Evolutionary conservation across 2,888 invertebrate species (phyloP).

Genomic region (Plutella xylostella): DNA sequence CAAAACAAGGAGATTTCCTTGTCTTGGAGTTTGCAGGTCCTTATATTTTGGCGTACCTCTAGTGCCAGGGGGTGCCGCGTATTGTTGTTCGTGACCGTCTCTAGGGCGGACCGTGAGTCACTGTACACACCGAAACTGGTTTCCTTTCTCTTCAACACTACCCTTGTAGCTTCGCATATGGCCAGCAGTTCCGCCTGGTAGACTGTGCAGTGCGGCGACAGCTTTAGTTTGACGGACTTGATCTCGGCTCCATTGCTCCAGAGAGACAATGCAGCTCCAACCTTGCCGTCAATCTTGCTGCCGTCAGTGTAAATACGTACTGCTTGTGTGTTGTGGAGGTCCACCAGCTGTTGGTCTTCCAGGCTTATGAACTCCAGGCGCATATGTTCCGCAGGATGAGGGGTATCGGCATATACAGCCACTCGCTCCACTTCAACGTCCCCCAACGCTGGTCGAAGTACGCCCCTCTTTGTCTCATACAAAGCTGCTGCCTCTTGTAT

Average conservation of each 20-base stretch:
- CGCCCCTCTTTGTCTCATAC: not conserved
- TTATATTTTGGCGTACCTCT: not conserved
- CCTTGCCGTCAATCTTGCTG: conserved; percentile 5
- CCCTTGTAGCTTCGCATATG: not conserved
- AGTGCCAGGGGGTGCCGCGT: not conserved
- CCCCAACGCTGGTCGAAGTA: not conserved
- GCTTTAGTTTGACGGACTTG: not conserved
- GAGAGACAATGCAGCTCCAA: conserved; percentile 4
- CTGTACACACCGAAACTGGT: not conserved
- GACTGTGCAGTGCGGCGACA: conserved; percentile 4
- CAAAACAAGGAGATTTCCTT: conserved; percentile 5
- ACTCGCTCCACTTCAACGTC: not conserved
- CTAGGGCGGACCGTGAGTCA: conserved; percentile 10
- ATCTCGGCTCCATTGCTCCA: conserved; percentile 3
- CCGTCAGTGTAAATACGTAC: conserved; percentile 2
- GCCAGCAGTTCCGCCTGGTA: conserved; percentile 10
- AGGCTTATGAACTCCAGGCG: not conserved
- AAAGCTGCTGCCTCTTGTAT: not conserved
- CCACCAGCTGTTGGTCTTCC: not conserved
- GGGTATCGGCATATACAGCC: not conserved
- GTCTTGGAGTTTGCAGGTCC: not conserved
- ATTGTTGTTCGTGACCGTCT: not conserved
- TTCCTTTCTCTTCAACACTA: not conserved
- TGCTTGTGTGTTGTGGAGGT: not conserved
- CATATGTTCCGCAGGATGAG: not conserved